Conservation (phyloP, 2,888 invertebrate species). For the Lycophotia porphyrea region DNA sequence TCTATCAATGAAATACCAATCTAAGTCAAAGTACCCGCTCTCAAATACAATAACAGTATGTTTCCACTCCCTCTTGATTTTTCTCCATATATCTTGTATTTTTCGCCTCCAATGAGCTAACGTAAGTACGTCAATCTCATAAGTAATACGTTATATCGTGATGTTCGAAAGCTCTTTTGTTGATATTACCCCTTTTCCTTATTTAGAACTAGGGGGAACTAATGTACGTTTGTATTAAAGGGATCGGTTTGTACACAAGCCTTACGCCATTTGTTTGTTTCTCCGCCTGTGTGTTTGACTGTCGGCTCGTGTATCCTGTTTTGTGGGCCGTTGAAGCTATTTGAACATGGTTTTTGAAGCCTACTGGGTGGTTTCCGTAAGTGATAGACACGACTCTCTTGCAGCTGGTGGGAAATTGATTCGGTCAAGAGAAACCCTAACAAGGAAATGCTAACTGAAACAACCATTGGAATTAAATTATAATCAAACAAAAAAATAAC, state of each 20-base stretch:
- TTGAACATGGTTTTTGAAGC: background rate
- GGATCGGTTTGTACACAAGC: conserved; percentile 33
- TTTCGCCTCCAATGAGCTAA: conserved; percentile 51
- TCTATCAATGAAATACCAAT: background rate
- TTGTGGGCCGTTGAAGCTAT: conserved; percentile 10
- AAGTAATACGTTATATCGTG: conserved; percentile 56
- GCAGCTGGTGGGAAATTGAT: background rate
- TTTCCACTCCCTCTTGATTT: conserved; percentile 48
- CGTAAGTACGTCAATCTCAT: conserved; percentile 54
- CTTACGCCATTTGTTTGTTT: conserved; percentile 33
- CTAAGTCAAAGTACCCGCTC: conserved; percentile 8
- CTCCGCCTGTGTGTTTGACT: conserved; percentile 10
- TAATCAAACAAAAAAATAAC: background rate
- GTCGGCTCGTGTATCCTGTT: conserved; percentile 4
- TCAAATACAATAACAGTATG: conserved; percentile 24
- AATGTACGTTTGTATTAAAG: conserved; percentile 42
- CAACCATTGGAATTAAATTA: background rate
- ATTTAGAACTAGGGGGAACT: conserved; percentile 33
- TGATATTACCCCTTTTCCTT: conserved; percentile 59
- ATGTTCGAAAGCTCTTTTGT: conserved; percentile 40
- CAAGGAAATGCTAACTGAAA: background rate
- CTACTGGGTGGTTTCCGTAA: background rate
- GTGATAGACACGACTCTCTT: background rate
- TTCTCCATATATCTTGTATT: conserved; percentile 42
- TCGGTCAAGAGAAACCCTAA: background rate